Conservation (phyloP, 2,113 vertebrate genomes). For the Ellobius talpinus region DNA sequence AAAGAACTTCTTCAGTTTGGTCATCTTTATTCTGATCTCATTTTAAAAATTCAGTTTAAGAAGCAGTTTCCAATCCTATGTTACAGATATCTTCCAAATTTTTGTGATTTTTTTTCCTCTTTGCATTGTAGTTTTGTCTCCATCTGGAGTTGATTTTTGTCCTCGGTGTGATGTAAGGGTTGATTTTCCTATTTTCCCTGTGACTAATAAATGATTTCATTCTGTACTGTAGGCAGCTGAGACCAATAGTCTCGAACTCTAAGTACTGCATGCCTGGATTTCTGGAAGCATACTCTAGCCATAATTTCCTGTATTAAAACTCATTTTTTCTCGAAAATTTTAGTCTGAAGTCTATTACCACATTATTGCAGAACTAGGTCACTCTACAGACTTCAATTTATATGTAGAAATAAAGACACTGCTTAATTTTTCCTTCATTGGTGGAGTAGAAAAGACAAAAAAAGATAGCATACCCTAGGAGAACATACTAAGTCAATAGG, state of each 20-base stretch:
- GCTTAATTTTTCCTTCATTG: neutral
- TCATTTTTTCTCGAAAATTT: neutral
- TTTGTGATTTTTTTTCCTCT: neutral
- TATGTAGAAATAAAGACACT: neutral
- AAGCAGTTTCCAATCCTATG: neutral
- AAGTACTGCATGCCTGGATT: neutral
- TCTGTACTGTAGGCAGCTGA: neutral
- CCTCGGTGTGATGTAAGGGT: neutral
- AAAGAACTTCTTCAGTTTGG: neutral
- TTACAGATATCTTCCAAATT: slow-evolving; percentile 16
- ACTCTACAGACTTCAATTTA: neutral
- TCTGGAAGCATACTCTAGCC: neutral
- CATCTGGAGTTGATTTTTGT: neutral
- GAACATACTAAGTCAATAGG: neutral
- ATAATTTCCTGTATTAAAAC: neutral
- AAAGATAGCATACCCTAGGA: neutral
- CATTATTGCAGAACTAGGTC: neutral
- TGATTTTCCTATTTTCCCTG: neutral
- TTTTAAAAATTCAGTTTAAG: neutral
- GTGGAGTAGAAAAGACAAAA: neutral
- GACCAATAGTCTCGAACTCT: neutral
- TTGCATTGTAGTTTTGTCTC: neutral
- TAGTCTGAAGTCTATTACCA: neutral
- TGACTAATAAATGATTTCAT: slow-evolving; percentile 10
- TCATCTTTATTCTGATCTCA: neutral